Percentiles rank a stretch among this genome's conserved stretches.
phyloP scores from a whole-genome alignment of 64 coral and sea anemone genomes.

The Stylophora pistillata region DNA sequence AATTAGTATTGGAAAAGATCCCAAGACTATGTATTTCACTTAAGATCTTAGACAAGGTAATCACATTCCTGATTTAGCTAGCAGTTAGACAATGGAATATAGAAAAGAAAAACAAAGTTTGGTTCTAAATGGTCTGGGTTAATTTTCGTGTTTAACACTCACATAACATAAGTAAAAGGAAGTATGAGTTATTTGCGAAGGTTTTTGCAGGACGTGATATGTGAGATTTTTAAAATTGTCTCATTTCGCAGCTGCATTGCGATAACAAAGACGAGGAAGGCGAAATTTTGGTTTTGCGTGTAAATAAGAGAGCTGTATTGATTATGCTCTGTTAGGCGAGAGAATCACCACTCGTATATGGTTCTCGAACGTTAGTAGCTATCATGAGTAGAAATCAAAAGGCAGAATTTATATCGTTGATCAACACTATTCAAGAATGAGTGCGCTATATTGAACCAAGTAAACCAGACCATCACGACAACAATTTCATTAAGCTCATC shows the following conservation, averaged over 20 bases:
- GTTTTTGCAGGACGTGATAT: too few species aligned
- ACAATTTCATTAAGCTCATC: background rate
- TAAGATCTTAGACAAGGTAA: constrained; percentile 13
- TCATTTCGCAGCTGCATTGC: too few species aligned
- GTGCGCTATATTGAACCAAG: constrained; percentile 2
- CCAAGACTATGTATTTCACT: constrained; percentile 7
- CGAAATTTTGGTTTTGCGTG: constrained; percentile 9
- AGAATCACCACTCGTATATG: background rate
- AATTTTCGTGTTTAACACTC: background rate
- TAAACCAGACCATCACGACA: background rate
- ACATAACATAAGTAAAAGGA: too few species aligned
- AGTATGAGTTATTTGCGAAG: too few species aligned
- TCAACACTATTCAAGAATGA: background rate
- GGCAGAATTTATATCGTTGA: background rate
- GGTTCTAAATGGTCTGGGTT: background rate
- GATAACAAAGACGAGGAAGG: background rate
- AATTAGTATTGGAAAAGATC: constrained; percentile 23
- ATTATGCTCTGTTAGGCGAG: background rate
- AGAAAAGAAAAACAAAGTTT: background rate
- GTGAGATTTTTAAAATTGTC: too few species aligned
- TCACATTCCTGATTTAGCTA: constrained; percentile 23
- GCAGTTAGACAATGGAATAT: constrained; percentile 26
- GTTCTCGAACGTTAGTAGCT: background rate
- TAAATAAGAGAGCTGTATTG: background rate
- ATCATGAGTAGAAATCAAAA: background rate